Evolutionary conservation across 2,113 vertebrate species (phyloP), one percentile per base, ranked within the genome.

Genomic region (Hippoglossus stenolepis): DNA sequence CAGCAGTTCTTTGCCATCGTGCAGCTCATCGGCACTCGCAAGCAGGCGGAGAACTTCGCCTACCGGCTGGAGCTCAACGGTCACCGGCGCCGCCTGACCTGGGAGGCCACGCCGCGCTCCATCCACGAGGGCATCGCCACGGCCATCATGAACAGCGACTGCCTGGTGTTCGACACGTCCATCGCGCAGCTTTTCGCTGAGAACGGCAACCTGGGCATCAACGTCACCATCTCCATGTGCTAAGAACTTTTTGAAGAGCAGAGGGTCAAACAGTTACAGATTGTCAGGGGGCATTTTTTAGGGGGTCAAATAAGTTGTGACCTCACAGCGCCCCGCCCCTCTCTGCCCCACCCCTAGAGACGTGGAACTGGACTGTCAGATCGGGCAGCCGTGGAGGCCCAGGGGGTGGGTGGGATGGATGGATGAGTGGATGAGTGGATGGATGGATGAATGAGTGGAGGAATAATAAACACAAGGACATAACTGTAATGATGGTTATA

Each of bases 191-290:
- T 99, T 70, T 99, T 99, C 80, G 98, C 98, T 45, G 97, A 99
- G 92, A 99, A 99, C 56, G 98, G 98, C 84, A 99, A 99, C 91
- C 95, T 99, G 95, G 97, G 98, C 90, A 99, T 99, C 92, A 99
- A 99, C 24, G 98, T 99, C 92, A 99, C 98, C 92, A 99, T 99
- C 95, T 99, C 98, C 83, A 99, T 99, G 98, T 99, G 98, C 93
- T 99, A 95, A 97, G 93, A 93, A 71, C 90, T 31, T 90, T 38
- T 51, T 17, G 23, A 59, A 65, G 21, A 67, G 57, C 23, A 54
- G 67, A 73, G 38, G 59, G 60, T 67, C 15, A 61, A 77, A 70
- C 72, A 53, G 75, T 85, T 73, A 60, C 72, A 74, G 69, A 64
- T 79, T 65, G 76, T 71, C 69, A 26, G 40, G 79, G 81, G 76